Evolutionary conservation across 2,113 vertebrate species (phyloP), one percentile per base, ranked within the genome.

Genomic region (Choloepus hoffmanni): DNA sequence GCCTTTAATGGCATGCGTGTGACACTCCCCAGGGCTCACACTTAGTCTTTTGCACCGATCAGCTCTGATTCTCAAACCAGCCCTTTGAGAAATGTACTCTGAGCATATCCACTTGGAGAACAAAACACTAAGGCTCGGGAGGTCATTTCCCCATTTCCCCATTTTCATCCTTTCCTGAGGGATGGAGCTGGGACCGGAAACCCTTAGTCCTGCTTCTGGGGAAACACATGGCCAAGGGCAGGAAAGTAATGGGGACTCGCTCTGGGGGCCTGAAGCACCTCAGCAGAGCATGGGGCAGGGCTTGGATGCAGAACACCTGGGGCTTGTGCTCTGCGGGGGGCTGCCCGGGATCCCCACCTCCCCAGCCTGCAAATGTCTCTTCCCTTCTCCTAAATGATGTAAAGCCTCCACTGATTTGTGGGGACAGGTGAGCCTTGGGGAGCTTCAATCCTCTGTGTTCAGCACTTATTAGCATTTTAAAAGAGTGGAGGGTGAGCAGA

Each of bases 161-260:
- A 30, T 26, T 33, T 1, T 0, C 36, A 36, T 5, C 45, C 4
- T 65, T 53, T 62, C 6, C 13, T 40, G 15, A 45, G 91, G 40
- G 33, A 23, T 1, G 15, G 36, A 30, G 48, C 19, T 3, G 0
- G 23, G 58, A 60, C 7, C 0, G 21, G 58, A 23, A 21, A 18
- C 19, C 19, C 6, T 4, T 5, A 5, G 58, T 23, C 58, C 58
- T 60, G 58, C 58, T 60, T 60, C n/a, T 55, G 16, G 28, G 11
- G 21, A 28, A 33, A 40, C 2, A 60, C 16, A 7, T 60, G 58
- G 58, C 58, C 21, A 6, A 60, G 18, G 58, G 58, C 58, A 60
- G 58, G 58, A 23, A 23, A 60, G 21, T 23, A 28, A 73, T 3
- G 14, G 18, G 12, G 48, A 5, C 48, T 40, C 11, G n/a, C 7